These are phyloP conservation scores for Cyclina sinensis DNA, from an alignment of 1,140 invertebrate genomes.

Conservation along the genomic window DNA sequence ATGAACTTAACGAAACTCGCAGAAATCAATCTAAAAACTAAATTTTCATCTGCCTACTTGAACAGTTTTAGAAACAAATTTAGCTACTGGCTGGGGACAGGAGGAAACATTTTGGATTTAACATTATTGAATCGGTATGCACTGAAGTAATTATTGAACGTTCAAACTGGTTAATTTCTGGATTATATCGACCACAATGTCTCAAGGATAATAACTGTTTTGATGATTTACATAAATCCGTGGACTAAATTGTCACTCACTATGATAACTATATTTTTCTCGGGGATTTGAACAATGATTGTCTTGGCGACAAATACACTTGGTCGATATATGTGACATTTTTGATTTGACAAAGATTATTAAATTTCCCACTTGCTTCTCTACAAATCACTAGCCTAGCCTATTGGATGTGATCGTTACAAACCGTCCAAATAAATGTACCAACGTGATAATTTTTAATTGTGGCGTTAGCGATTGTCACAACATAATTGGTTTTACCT, in stretches of 20 bases:
- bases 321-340: not conserved
- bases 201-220: not conserved
- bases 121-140: conserved; percentile 14
- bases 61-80: no score
- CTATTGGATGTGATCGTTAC: conserved; percentile 26
- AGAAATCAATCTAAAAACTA: no score
- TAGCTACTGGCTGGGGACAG: no score
- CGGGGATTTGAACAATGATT: conserved; percentile 29
- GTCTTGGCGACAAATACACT: not conserved
- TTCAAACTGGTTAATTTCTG: conserved; percentile 53
- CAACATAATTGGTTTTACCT: no score
- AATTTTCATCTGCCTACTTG: no score
- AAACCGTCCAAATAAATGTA: not conserved
- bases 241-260: not conserved
- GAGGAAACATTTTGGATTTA: conserved; percentile 30
- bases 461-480: conserved; percentile 36
- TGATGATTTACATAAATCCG: not conserved
- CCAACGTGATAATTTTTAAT: not conserved
- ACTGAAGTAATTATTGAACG: conserved; percentile 41
- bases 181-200: conserved; percentile 5
- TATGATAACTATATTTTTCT: conserved; percentile 11
- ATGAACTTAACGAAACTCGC: no score
- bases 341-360: conserved; percentile 34
- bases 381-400: not conserved
- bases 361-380: not conserved